Evolutionary conservation across 2,888 invertebrate genomes (phyloP).

Genomic region (Xestia c-nigrum): DNA sequence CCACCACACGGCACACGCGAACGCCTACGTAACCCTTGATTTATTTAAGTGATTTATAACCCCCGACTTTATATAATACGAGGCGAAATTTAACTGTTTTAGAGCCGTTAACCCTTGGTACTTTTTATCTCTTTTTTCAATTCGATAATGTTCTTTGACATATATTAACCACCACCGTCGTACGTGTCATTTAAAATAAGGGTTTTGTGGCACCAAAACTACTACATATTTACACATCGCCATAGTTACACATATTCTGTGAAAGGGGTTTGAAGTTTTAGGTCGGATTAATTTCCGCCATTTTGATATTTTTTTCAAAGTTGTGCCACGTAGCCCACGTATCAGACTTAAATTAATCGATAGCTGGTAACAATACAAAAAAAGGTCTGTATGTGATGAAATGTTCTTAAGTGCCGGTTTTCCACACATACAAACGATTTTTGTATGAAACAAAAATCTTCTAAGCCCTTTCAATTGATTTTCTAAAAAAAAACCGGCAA

Average conservation of each 20-base stretch:
- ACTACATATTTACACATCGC: not conserved
- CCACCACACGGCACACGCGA: slow-evolving; percentile 58
- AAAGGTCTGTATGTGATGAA: too few relatives aligned
- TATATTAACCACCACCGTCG: not conserved
- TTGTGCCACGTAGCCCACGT: too few relatives aligned
- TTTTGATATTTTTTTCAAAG: too few relatives aligned
- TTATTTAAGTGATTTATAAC: slow-evolving; percentile 68
- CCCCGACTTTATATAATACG: slow-evolving; percentile 48
- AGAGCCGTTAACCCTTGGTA: slow-evolving; percentile 16
- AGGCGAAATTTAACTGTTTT: slow-evolving; percentile 55
- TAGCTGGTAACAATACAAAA: too few relatives aligned
- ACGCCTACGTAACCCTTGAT: slow-evolving; percentile 64
- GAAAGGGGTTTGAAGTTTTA: too few relatives aligned
- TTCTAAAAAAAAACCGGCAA: too few relatives aligned
- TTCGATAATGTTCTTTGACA: not conserved
- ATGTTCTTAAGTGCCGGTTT: too few relatives aligned
- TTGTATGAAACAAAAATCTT: too few relatives aligned
- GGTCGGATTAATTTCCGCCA: too few relatives aligned
- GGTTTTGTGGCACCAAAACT: not conserved
- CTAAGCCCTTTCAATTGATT: too few relatives aligned
- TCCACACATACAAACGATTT: too few relatives aligned
- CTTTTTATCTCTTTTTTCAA: not conserved
- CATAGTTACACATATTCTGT: not conserved
- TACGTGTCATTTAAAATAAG: not conserved
- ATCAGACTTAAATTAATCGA: too few relatives aligned